These are phyloP conservation scores for Araneus ventricosus DNA, from an alignment of 1,140 invertebrate genomes.

Conservation along the genomic window DNA sequence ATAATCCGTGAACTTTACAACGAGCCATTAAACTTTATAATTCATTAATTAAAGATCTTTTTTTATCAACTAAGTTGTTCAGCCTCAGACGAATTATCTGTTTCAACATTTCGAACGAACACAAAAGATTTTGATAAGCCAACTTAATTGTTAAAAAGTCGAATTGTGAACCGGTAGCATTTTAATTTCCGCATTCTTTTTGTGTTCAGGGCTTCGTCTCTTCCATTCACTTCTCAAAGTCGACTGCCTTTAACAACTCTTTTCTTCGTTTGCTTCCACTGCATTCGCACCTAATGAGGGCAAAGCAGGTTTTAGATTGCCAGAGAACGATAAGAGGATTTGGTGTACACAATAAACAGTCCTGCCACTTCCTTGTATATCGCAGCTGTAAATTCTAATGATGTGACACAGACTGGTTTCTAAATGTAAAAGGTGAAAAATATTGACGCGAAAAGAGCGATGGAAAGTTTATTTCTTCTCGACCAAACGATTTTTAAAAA, in stretches of 20 bases:
- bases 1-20: too few relatives aligned
- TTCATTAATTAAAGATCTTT: too few relatives aligned
- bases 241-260: neutral
- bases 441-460: neutral
- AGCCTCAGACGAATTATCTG: too few relatives aligned
- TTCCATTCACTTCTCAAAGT: neutral
- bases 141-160: neutral
- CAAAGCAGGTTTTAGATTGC: conserved; percentile 43
- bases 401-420: neutral
- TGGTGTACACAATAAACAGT: conserved; percentile 23
- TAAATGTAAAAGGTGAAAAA: neutral
- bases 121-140: neutral
- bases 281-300: conserved; percentile 9
- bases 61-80: too few relatives aligned
- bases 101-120: too few relatives aligned
- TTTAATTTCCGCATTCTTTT: conserved; percentile 26
- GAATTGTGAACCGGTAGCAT: neutral
- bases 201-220: neutral
- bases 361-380: conserved; percentile 20
- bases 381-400: conserved; percentile 7
- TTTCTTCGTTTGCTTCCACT: neutral
- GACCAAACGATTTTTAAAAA: neutral
- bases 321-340: conserved; percentile 27
- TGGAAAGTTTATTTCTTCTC: neutral
- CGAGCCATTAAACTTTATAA: too few relatives aligned